A percentile compares a stretch with the other conserved stretches of the same genome.
Evolutionary conservation across 2,888 invertebrate species (phyloP).

Genomic region (Lepidocyrtinus sp.): DNA sequence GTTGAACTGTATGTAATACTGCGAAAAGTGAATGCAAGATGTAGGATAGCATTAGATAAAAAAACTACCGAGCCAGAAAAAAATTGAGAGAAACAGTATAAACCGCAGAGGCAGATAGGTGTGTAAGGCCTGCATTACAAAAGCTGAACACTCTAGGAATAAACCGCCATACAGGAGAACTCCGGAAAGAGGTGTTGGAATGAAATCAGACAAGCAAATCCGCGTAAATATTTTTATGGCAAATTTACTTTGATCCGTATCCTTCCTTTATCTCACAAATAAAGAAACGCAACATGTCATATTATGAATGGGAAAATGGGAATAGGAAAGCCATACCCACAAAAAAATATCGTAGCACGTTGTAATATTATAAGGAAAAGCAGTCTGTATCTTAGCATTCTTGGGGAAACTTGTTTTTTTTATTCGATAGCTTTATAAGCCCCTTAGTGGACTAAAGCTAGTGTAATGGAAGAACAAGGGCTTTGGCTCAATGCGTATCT

Average conservation of each 20-base stretch:
- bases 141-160: too few relatives aligned
- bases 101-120: too few relatives aligned
- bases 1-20: too few relatives aligned
- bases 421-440: constrained; percentile 11
- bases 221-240: constrained; percentile 61
- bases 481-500: too few relatives aligned
- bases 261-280: constrained; percentile 25
- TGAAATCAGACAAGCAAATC: constrained; percentile 61
- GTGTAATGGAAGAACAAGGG: neutral
- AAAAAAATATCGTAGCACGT: neutral
- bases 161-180: too few relatives aligned
- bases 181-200: constrained; percentile 47
- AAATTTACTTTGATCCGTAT: constrained; percentile 60
- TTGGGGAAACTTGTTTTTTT: neutral
- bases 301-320: neutral
- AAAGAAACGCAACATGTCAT: constrained; percentile 36
- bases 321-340: neutral
- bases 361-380: neutral
- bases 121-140: too few relatives aligned
- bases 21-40: too few relatives aligned
- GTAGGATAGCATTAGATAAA: too few relatives aligned
- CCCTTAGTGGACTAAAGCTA: neutral
- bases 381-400: constrained; percentile 10
- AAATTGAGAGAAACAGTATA: too few relatives aligned
- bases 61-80: too few relatives aligned